Conservation (phyloP, 2,113 vertebrate species). For the Neotoma lepida region DNA sequence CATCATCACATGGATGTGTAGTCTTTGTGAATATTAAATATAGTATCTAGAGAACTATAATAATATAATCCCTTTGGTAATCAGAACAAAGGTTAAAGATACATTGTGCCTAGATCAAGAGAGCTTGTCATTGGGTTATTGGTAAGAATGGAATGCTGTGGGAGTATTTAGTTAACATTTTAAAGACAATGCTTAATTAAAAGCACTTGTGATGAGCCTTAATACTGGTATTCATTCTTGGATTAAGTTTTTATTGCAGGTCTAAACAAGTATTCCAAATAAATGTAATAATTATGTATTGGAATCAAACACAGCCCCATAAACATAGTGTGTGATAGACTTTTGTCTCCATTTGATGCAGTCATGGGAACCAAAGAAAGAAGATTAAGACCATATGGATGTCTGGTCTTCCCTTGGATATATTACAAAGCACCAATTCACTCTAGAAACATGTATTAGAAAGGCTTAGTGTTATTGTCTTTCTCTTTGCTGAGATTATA, state of each 20-base stretch:
- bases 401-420: neutral
- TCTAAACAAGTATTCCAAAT: slow-evolving; percentile 46
- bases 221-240: slow-evolving; percentile 60
- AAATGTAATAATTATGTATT: neutral
- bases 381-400: neutral
- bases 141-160: slow-evolving; percentile 34
- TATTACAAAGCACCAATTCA: neutral
- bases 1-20: neutral
- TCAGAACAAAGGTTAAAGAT: slow-evolving; percentile 51
- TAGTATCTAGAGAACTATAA: slow-evolving; percentile 15
- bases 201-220: slow-evolving; percentile 56
- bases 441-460: neutral
- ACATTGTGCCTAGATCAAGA: slow-evolving; percentile 47
- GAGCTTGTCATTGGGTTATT: slow-evolving; percentile 52
- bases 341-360: slow-evolving; percentile 9
- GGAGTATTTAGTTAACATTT: slow-evolving; percentile 59
- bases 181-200: slow-evolving; percentile 59
- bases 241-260: slow-evolving; percentile 51
- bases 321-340: neutral
- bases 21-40: slow-evolving; percentile 35
- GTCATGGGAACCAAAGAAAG: slow-evolving; percentile 34
- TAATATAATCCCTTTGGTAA: slow-evolving; percentile 38
- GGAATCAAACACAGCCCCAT: neutral
- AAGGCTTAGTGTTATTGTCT: neutral
- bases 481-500: neutral